Evolutionary conservation across 2,113 vertebrate species (phyloP), one percentile per base, ranked within the genome.

Genomic region (Equus quagga): DNA sequence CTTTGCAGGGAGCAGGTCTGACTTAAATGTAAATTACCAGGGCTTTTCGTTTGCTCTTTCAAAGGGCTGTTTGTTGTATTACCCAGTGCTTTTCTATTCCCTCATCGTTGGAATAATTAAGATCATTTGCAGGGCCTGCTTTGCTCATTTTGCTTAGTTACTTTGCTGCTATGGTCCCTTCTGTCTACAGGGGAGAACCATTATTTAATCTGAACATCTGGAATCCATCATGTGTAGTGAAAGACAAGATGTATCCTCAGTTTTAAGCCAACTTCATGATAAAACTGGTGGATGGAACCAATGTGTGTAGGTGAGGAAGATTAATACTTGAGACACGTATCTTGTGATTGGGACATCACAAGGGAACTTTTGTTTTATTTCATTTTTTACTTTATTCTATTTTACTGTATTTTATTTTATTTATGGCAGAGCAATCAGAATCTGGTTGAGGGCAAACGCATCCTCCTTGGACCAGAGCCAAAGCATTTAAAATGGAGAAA

Each of bases 191-290:
- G 97, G 95, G 97, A 98, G 95, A 70, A 91, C 56, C 95, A 92
- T 97, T 97, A 94, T 96, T 98, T 95, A 90, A 97, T 98, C 97
- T 83, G 94, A 98, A 98, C 98, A 98, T 98, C 98, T 99, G 98
- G 98, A 98, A 98, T 75, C 94, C 95, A 99, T 99, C 98, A 98
- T 93, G 65, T 96, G 93, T 98, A 98, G 98, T 98, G 96, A 98
- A 98, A 98, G 98, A 98, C 98, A 99, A 98, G 97, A 98, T 98
- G 96, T 98, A 98, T 98, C 98, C 97, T 98, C 97, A 96, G 91
- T 97, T 97, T 98, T 97, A 98, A 97, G 98, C 92, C 54, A 98
- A 98, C 94, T 95, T 84, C 95, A 96, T 94, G 96, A 97, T 97
- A 97, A 94, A 98, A 98, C 97, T 98, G 98, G 98, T 98, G 97